Base-by-base conservation (phyloP, 2,113 vertebrate genomes). In the Ranitomeya variabilis region DNA sequence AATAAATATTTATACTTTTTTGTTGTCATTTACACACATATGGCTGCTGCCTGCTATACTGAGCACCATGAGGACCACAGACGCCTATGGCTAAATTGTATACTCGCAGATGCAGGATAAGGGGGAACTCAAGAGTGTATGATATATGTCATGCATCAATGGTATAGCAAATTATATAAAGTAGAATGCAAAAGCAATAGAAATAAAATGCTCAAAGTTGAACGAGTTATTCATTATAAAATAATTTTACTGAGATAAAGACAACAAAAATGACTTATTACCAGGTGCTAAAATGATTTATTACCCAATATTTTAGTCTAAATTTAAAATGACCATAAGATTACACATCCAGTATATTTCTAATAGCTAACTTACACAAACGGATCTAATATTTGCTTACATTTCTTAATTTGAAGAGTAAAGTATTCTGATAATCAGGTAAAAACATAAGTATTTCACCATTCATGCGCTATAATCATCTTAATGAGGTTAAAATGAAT, bases 1-100 rank as follows among this genome's bases (percentile, higher is more conserved):
- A 95, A 93, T 95, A 94, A 60, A 73, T 19, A 73, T 19, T 45
- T 18, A 79, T 93, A 93, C 86, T 93, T 93, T 94, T 94, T 92
- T 94, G 93, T 37, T 73, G 91, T 93, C 92, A 93, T 95, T 96
- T 94, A 96, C 94, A 95, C 94, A 96, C 94, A 94, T 96, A 97
- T 95, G 94, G 94, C 95, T 96, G 96, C 95, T 96, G 93, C 94
- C 94, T 95, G 96, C 93, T 95, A 95, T 95, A 91, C 92, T 95
- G 94, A 96, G 96, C 94, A 93, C 92, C 94, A 94, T 94, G 95
- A 95, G 95, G 95, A 95, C 95, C 95, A 92, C 92, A 92, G 94
- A 95, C 93, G 95, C 97, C 96, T 93, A 93, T 93, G 96, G 96
- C 95, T 95, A 95, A 95, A 94, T 94, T 95, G 95, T 94, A 92